These are phyloP conservation scores for Nowickia ferox DNA, from an alignment of 2,888 invertebrate genomes.

Conservation along the genomic window DNA sequence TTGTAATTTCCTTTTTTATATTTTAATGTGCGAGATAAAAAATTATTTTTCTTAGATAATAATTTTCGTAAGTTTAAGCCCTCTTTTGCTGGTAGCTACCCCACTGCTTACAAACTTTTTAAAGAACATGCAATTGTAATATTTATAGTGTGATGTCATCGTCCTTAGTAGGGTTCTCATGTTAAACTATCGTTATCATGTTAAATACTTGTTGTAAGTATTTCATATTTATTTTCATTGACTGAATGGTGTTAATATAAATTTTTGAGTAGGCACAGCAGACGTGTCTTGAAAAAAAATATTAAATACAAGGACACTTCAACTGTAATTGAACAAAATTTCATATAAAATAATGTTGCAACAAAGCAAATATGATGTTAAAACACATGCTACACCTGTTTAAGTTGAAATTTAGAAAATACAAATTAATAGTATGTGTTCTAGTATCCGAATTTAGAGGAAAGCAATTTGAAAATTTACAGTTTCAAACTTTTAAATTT, in stretches of 20 bases:
- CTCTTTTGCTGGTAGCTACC: not conserved
- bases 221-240: conserved; percentile 10
- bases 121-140: not conserved
- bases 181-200: conserved; percentile 36
- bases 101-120: not conserved
- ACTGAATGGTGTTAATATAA: not conserved
- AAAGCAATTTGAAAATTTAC: too few relatives aligned
- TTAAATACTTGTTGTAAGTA: conserved; percentile 34
- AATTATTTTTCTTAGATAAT: too few relatives aligned
- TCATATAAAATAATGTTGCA: not conserved
- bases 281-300: not conserved
- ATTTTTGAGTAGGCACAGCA: not conserved
- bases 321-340: not conserved
- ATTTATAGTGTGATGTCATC: conserved; percentile 53
- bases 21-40: too few relatives aligned
- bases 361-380: not conserved
- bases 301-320: not conserved
- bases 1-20: not conserved
- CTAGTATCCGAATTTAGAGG: too few relatives aligned
- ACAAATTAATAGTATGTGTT: too few relatives aligned
- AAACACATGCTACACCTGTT: not conserved
- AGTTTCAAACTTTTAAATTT: too few relatives aligned
- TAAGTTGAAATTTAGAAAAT: too few relatives aligned
- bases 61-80: too few relatives aligned
- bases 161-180: conserved; percentile 39